Evolutionary conservation across 2,888 invertebrate species (phyloP), one percentile per base, ranked within the genome.

Genomic region (Meta bourneti): DNA sequence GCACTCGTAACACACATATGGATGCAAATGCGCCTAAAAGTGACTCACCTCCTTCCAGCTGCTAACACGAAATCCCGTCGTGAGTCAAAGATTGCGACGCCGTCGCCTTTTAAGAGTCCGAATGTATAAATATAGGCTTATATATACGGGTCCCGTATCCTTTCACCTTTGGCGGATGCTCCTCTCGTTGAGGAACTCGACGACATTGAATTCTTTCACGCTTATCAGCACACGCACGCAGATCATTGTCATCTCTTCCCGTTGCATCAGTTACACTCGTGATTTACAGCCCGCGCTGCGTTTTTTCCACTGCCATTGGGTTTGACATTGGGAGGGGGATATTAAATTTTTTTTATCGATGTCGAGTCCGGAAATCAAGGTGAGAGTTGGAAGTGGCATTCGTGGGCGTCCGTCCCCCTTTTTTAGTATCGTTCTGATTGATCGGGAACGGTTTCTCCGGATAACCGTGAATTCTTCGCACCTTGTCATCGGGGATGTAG

Each of bases 201-300:
- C 19, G 85, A 48, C 85, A 77, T 78, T 86, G 86, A 87, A 78
- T 79, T 79, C 48, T n/a, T 54, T 54, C 20, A 79, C 78, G 85
- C 78, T 52, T 69, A 69, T 70, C 52, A 49, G 85, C 85, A 69
- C 77, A 52, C 87, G 87, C 74, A 52, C 75, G 84, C 70, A 52
- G 48, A 69, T 89, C 70, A 82, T 89, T 77, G 75, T 89, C 71
- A 72, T 88, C 72, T 16, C 49, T 78, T 86, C 79, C 51, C 77
- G 69, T 81, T 75, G 70, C 61, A 9, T 61, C 61, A 61, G 61
- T 11, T 13, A 61, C 11, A 9, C 13, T 11, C 5, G 61, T 61
- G 61, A 61, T 61, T 61, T 61, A 61, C 61, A 9, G 16, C 16
- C 16, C 61, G 61, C 61, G 61, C 11, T 61, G 61, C 34, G 34